These are phyloP conservation scores for Poeciliopsis presidionis DNA, from an alignment of 2,797 vertebrate species.

Conservation along the genomic window DNA sequence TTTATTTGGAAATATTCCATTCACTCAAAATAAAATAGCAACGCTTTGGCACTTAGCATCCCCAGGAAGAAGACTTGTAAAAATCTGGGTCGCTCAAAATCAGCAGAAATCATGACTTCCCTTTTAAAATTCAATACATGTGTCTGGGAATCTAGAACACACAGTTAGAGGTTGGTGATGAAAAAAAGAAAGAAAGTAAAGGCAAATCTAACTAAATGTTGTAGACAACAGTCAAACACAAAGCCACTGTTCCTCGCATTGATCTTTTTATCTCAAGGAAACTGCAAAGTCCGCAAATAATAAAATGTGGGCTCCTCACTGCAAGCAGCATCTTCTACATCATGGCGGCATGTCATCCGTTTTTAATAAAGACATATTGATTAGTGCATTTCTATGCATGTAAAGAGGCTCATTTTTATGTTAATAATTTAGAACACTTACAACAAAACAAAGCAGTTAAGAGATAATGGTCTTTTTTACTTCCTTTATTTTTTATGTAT, in stretches of 20 bases:
- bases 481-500: not conserved
- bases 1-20: not conserved
- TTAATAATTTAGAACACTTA: slow-evolving; percentile 10
- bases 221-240: not conserved
- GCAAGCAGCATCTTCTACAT: not conserved
- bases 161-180: not conserved
- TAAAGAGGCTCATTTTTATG: not conserved
- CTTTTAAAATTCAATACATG: not conserved
- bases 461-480: not conserved
- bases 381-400: slow-evolving; percentile 1
- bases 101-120: not conserved
- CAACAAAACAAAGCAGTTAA: slow-evolving; percentile 8
- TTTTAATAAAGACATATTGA: slow-evolving; percentile 3
- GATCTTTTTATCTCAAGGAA: slow-evolving; percentile 4
- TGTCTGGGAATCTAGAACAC: not conserved
- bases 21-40: not conserved
- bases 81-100: not conserved
- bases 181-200: not conserved
- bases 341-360: not conserved
- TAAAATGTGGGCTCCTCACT: not conserved
- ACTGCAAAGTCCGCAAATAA: not conserved
- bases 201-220: not conserved
- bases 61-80: not conserved
- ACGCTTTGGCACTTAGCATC: not conserved
- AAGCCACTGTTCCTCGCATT: not conserved